Evolutionary conservation across 2,888 invertebrate species (phyloP).

Genomic region (Drosophila niveifrons): DNA sequence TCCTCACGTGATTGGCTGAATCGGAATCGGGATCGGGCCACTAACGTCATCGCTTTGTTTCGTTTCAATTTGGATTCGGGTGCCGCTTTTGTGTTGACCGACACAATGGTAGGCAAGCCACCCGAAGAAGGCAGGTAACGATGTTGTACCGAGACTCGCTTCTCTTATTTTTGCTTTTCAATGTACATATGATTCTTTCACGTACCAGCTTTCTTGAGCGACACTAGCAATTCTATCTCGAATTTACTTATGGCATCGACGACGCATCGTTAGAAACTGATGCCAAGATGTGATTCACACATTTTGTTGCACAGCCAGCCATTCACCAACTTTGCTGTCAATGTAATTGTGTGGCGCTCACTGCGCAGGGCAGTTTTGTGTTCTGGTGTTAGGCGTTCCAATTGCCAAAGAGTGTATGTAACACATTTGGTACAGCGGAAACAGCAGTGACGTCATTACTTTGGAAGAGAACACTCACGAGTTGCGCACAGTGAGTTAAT

Average conservation of each 20-base stretch:
- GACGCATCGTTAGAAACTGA: slow-evolving; percentile 58
- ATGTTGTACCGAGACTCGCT: not conserved
- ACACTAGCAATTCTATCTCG: slow-evolving; percentile 16
- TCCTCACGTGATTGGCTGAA: slow-evolving; percentile 59
- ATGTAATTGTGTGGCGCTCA: slow-evolving; percentile 6
- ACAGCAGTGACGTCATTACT: slow-evolving; percentile 13
- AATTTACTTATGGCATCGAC: slow-evolving; percentile 55
- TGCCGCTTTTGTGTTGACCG: slow-evolving; percentile 44
- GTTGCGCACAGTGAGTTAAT: not conserved
- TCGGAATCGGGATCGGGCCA: slow-evolving; percentile 23
- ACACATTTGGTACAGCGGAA: slow-evolving; percentile 3
- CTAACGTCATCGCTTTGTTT: slow-evolving; percentile 32
- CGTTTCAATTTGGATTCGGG: slow-evolving; percentile 9
- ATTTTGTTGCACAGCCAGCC: slow-evolving; percentile 19
- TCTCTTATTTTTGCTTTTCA: not conserved
- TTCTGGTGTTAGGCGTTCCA: not conserved
- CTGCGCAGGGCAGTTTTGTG: slow-evolving; percentile 38
- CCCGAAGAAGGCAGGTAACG: not conserved
- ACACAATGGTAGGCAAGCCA: slow-evolving; percentile 46
- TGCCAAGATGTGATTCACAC: slow-evolving; percentile 16
- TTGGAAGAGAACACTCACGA: slow-evolving; percentile 2
- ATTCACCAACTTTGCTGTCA: slow-evolving; percentile 7
- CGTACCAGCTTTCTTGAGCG: slow-evolving; percentile 4
- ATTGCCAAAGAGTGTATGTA: slow-evolving; percentile 9
- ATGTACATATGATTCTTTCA: not conserved